Conservation (phyloP, 2,888 invertebrate species). For the Anagyrus pseudococci region DNA sequence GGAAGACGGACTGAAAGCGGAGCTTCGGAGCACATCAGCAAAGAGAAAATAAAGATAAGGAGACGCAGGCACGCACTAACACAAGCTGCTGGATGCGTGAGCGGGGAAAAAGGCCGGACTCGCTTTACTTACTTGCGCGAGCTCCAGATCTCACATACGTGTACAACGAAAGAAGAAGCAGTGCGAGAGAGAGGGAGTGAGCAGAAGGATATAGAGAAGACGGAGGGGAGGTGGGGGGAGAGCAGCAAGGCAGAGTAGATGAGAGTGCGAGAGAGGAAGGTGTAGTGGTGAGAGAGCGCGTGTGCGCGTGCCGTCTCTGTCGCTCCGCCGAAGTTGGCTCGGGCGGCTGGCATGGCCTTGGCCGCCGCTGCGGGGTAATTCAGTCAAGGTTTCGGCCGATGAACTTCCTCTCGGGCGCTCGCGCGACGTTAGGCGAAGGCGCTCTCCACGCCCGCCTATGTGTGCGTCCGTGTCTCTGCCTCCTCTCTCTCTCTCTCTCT, state of each 20-base stretch:
- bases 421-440: constrained; percentile 47
- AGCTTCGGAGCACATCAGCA: background rate
- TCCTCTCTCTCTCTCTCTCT: no score
- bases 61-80: no score
- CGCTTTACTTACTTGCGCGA: no score
- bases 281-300: constrained; percentile 1
- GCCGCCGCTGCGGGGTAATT: constrained; percentile 73
- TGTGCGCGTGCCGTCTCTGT: background rate
- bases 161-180: no score
- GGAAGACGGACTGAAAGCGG: no score
- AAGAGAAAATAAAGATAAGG: constrained; percentile 39
- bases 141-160: no score
- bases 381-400: constrained; percentile 87
- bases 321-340: background rate
- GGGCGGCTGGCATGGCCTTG: constrained; percentile 68
- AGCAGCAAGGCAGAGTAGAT: constrained; percentile 48
- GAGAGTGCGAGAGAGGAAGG: constrained; percentile 2
- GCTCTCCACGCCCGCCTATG: no score
- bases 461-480: no score
- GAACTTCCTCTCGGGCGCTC: constrained; percentile 66
- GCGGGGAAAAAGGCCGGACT: no score
- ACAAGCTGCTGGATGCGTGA: no score
- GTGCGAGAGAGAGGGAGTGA: no score
- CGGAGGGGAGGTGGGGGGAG: constrained; percentile 43
- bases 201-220: constrained; percentile 38